phyloP scores from a whole-genome alignment of 2,888 invertebrate species.

The Acanthosoma haemorrhoidale region DNA sequence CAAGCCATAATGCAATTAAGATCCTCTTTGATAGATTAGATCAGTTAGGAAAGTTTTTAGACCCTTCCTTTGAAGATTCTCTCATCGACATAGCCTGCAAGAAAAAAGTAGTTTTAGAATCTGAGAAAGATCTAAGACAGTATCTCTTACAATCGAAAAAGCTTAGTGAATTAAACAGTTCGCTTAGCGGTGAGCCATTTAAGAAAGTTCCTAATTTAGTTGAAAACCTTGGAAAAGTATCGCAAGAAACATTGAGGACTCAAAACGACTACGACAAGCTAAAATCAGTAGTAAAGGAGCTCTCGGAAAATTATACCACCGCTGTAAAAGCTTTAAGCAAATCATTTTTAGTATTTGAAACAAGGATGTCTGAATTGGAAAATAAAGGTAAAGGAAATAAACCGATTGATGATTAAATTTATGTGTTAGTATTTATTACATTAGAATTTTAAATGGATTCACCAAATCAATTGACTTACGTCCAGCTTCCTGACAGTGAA shows the following conservation, averaged over 20 bases:
- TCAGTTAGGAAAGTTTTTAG: conserved; percentile 20
- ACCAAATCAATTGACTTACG: neutral
- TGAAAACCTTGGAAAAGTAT: conserved; percentile 21
- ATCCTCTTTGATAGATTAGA: conserved; percentile 22
- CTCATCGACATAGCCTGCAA: conserved; percentile 15
- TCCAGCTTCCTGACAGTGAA: neutral
- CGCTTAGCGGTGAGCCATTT: conserved; percentile 15
- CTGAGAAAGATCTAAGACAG: conserved; percentile 15
- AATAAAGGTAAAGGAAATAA: neutral
- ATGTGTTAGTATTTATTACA: neutral
- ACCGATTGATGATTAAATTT: neutral
- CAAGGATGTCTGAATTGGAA: neutral
- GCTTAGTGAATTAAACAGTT: conserved; percentile 22
- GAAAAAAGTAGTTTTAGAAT: conserved; percentile 25
- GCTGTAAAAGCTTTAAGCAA: conserved; percentile 17
- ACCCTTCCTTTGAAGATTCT: conserved; percentile 26
- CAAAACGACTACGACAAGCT: conserved; percentile 18
- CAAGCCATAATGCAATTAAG: conserved; percentile 18
- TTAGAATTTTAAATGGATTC: neutral
- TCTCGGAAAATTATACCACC: neutral
- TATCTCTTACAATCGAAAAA: conserved; percentile 11
- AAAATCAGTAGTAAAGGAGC: neutral
- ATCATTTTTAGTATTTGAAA: conserved; percentile 14
- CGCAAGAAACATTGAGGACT: neutral
- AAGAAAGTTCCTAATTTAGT: conserved; percentile 26